phyloP scores from a whole-genome alignment of 1,140 invertebrate genomes.

The Drosophila tani region DNA sequence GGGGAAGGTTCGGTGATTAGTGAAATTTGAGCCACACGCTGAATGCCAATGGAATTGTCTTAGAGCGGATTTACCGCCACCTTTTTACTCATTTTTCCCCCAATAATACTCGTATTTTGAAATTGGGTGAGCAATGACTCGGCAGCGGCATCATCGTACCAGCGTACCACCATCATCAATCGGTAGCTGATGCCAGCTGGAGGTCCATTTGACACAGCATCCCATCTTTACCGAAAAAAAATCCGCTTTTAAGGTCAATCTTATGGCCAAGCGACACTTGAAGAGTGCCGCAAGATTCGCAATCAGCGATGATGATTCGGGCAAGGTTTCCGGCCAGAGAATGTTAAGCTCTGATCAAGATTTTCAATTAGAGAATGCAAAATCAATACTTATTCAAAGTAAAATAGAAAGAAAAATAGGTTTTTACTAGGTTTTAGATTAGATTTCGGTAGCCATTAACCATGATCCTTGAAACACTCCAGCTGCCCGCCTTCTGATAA shows the following conservation, averaged over 20 bases:
- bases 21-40: conserved; percentile 68
- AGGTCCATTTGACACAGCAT: conserved; percentile 69
- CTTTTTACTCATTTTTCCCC: conserved; percentile 34
- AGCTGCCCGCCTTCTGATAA: conserved; percentile 2
- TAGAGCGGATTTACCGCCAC: conserved; percentile 63
- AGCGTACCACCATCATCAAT: conserved; percentile 41
- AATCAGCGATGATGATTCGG: conserved; percentile 29
- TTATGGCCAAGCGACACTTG: conserved; percentile 50
- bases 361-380: conserved; percentile 1
- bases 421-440: background rate
- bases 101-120: conserved; percentile 60
- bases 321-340: conserved; percentile 14
- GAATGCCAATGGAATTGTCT: conserved; percentile 79
- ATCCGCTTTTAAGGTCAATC: conserved; percentile 70
- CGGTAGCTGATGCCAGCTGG: conserved; percentile 38
- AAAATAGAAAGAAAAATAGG: background rate
- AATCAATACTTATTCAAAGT: background rate
- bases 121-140: conserved; percentile 81
- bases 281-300: conserved; percentile 33
- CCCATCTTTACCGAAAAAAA: conserved; percentile 31
- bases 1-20: conserved; percentile 59
- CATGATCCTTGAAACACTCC: background rate
- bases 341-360: conserved; percentile 17
- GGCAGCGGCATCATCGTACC: conserved; percentile 38
- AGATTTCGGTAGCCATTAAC: background rate